phyloP scores from a whole-genome alignment of 2,113 vertebrate species.

The Sphyrna mokarran region DNA sequence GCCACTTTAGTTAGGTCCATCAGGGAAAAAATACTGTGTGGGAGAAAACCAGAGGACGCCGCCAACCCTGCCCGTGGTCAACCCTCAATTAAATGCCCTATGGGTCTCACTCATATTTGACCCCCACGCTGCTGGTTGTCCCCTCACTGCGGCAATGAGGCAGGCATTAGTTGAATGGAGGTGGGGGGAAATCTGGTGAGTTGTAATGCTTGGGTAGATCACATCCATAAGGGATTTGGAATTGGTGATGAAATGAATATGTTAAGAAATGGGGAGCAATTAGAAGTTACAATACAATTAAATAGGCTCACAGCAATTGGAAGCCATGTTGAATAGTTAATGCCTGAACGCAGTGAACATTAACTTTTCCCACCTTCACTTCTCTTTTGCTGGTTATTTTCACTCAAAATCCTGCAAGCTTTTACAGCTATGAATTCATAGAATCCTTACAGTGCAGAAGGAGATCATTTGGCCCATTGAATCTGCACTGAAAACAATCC shows the following conservation, averaged over 20 bases:
- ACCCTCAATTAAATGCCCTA: too few relatives aligned
- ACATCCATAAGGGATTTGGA: background rate
- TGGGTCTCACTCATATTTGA: too few relatives aligned
- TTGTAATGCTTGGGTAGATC: background rate
- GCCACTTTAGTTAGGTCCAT: too few relatives aligned
- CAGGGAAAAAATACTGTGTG: too few relatives aligned
- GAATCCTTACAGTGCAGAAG: too few relatives aligned
- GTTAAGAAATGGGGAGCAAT: background rate
- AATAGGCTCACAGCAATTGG: background rate
- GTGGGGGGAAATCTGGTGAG: background rate
- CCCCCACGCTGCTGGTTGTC: too few relatives aligned
- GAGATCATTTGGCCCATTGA: too few relatives aligned
- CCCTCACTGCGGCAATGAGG: background rate
- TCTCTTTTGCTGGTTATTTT: background rate
- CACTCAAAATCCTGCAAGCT: too few relatives aligned
- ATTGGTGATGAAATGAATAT: background rate
- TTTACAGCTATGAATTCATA: too few relatives aligned
- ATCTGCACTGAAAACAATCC: too few relatives aligned
- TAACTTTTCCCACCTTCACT: background rate
- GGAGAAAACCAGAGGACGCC: too few relatives aligned
- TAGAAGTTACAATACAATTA: background rate
- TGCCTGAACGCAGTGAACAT: background rate
- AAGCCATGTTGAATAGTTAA: background rate
- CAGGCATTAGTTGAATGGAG: background rate
- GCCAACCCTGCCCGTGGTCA: too few relatives aligned